These are phyloP conservation scores for Chaenogobius annularis DNA, from an alignment of 2,113 vertebrate species.

Conservation along the genomic window DNA sequence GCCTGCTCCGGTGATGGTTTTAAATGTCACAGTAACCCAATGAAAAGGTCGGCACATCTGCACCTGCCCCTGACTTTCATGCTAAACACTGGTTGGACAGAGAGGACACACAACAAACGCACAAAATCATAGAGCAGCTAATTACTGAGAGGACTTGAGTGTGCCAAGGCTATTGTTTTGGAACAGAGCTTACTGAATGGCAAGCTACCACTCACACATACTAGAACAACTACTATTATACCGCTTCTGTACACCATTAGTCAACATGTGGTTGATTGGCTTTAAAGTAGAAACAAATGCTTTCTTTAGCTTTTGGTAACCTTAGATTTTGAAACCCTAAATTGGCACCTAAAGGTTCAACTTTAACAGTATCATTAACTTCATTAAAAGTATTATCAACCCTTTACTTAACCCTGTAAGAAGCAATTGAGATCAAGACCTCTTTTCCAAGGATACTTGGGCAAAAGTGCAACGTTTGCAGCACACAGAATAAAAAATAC, in stretches of 20 bases:
- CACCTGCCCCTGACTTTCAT: conserved; percentile 11
- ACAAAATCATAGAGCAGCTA: conserved; percentile 30
- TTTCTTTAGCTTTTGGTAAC: background rate
- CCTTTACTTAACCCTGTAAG: too few species aligned
- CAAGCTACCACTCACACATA: background rate
- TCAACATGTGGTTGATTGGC: background rate
- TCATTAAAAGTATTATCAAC: too few species aligned
- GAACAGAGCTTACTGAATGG: background rate
- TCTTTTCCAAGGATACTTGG: too few species aligned
- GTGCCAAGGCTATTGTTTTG: background rate
- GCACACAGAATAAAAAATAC: too few species aligned
- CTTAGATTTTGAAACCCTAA: too few species aligned
- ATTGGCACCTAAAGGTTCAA: too few species aligned
- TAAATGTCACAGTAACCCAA: conserved; percentile 41
- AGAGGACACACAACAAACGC: conserved; percentile 18
- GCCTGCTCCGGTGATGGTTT: conserved; percentile 21
- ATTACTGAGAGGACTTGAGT: background rate
- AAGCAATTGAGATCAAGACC: too few species aligned
- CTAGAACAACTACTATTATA: background rate
- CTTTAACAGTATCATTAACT: too few species aligned
- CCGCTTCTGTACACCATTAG: background rate
- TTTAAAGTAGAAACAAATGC: background rate
- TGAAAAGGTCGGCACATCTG: conserved; percentile 27
- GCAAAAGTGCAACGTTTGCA: too few species aligned
- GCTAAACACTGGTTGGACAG: conserved; percentile 25